Conservation (phyloP, 2,888 invertebrate species). For the Thecocarcelia acutangulata region DNA sequence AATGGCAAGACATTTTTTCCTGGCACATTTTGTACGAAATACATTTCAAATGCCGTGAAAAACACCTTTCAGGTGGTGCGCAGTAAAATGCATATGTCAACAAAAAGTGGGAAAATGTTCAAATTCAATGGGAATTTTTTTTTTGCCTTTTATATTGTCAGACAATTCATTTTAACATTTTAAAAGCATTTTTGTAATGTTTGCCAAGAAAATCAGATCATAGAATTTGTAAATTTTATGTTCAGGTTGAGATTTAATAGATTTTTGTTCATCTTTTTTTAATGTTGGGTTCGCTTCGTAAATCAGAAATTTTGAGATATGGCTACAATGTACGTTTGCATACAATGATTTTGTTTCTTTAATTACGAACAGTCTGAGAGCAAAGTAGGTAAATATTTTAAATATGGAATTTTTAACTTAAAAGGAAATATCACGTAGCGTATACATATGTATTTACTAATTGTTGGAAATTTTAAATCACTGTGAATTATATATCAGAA, state of each 20-base stretch:
- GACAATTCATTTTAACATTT: conserved; percentile 60
- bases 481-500: no score
- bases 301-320: conserved; percentile 56
- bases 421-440: no score
- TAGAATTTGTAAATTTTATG: conserved; percentile 26
- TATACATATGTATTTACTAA: no score
- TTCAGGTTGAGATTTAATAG: conserved; percentile 41
- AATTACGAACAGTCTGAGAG: conserved; percentile 23
- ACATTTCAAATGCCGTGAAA: conserved; percentile 73
- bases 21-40: conserved; percentile 51
- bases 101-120: conserved; percentile 29
- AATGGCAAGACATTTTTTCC: conserved; percentile 46
- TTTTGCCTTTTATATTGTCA: conserved; percentile 32
- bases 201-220: conserved; percentile 63
- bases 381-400: no score
- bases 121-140: conserved; percentile 15
- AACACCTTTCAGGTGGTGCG: conserved; percentile 75
- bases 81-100: conserved; percentile 60
- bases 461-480: no score
- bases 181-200: conserved; percentile 66
- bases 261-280: background rate
- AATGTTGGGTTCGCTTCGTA: conserved; percentile 20
- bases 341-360: conserved; percentile 48
- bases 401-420: no score
- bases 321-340: conserved; percentile 46